These are phyloP conservation scores for Acrobasis consociella DNA, from an alignment of 2,888 invertebrate genomes.

Conservation along the genomic window DNA sequence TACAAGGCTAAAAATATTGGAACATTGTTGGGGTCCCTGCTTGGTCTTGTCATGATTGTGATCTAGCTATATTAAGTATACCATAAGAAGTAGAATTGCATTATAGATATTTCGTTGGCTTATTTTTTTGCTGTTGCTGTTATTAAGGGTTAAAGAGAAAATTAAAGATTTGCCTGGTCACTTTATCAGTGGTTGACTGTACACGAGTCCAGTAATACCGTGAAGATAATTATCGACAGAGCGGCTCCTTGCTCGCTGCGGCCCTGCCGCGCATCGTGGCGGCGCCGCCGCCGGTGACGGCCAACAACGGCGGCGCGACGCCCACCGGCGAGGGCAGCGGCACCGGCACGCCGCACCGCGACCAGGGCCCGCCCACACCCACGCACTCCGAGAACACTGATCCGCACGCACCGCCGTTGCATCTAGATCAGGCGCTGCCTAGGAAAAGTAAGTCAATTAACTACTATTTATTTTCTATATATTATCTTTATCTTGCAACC, in stretches of 20 bases:
- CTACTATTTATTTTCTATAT: too few relatives aligned
- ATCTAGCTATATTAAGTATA: too few relatives aligned
- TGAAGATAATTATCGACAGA: slow-evolving; percentile 46
- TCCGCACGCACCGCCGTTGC: slow-evolving; percentile 74
- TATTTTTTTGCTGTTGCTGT: too few relatives aligned
- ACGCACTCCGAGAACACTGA: slow-evolving; percentile 76
- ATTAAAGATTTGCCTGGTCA: too few relatives aligned
- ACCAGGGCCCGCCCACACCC: slow-evolving; percentile 76
- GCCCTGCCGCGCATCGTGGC: slow-evolving; percentile 85
- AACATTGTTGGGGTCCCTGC: too few relatives aligned
- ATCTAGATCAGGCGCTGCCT: slow-evolving; percentile 81
- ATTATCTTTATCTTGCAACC: too few relatives aligned
- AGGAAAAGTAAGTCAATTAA: slow-evolving; percentile 61
- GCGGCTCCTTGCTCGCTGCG: slow-evolving; percentile 85
- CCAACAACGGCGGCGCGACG: slow-evolving; percentile 59
- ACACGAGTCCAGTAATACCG: neutral
- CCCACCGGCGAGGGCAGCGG: slow-evolving; percentile 55
- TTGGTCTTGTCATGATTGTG: too few relatives aligned
- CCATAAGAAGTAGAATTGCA: too few relatives aligned
- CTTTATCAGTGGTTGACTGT: too few relatives aligned
- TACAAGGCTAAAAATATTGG: too few relatives aligned
- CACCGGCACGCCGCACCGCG: slow-evolving; percentile 64
- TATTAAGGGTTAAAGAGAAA: too few relatives aligned
- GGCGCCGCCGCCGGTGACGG: slow-evolving; percentile 56
- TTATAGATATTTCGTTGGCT: too few relatives aligned